Conservation (phyloP, 1,140 invertebrate genomes). For the Panulirus ornatus region DNA sequence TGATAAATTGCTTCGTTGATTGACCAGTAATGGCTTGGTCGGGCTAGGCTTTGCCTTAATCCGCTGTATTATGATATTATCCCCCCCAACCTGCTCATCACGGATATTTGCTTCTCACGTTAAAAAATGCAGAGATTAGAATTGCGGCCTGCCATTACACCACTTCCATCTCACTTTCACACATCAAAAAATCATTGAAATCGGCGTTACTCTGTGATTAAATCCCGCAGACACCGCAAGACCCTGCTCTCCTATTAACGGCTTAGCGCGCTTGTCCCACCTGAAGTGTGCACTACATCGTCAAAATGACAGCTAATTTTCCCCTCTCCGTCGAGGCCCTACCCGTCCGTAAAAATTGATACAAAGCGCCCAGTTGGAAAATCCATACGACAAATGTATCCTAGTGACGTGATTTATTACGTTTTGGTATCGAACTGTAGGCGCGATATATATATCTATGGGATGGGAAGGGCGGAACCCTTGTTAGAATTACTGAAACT, state of each 20-base stretch:
- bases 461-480: neutral
- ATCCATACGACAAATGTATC: neutral
- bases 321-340: neutral
- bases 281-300: neutral
- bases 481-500: too few relatives aligned
- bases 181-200: constrained; percentile 35
- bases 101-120: neutral
- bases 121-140: neutral
- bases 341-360: neutral
- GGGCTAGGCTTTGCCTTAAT: too few relatives aligned
- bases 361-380: neutral
- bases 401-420: neutral
- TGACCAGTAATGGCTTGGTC: too few relatives aligned
- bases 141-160: neutral
- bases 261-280: neutral
- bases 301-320: constrained; percentile 2
- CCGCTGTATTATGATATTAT: too few relatives aligned
- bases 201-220: neutral
- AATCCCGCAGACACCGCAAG: neutral
- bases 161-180: neutral
- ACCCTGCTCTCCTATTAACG: neutral
- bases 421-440: neutral
- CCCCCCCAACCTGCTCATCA: too few relatives aligned
- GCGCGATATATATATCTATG: neutral
- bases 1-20: too few relatives aligned